A percentile compares a stretch with the other conserved stretches of the same genome.
phyloP scores from a whole-genome alignment of 2,888 invertebrate species.

The Yponomeuta sedellus region DNA sequence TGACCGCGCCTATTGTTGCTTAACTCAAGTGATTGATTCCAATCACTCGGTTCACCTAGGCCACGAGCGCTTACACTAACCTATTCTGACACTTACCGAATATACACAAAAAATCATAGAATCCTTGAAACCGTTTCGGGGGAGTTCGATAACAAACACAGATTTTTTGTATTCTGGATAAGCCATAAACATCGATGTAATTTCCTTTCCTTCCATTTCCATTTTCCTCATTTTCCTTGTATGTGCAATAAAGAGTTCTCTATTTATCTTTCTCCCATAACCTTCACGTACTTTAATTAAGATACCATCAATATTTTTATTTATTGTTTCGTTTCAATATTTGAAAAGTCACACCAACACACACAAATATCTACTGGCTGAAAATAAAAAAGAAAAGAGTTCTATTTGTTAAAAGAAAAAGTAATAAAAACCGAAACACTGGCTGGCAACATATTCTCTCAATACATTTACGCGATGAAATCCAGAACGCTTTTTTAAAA shows the following conservation, averaged over 20 bases:
- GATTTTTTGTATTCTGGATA: too few relatives aligned
- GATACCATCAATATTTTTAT: not conserved
- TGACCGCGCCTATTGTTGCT: too few relatives aligned
- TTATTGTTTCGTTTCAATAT: not conserved
- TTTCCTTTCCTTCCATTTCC: too few relatives aligned
- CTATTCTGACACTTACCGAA: too few relatives aligned
- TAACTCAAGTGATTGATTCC: too few relatives aligned
- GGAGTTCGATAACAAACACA: too few relatives aligned
- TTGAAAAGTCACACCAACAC: not conserved
- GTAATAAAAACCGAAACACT: constrained; percentile 34
- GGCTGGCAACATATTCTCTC: constrained; percentile 58
- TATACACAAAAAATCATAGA: too few relatives aligned
- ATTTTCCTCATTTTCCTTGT: too few relatives aligned
- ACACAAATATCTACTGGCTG: not conserved
- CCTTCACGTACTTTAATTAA: too few relatives aligned
- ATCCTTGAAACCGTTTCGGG: too few relatives aligned
- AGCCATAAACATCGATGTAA: not conserved
- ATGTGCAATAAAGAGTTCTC: not conserved
- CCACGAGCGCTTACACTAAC: too few relatives aligned
- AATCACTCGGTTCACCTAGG: too few relatives aligned
- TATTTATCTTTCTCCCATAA: not conserved
- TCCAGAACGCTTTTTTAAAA: constrained; percentile 49
- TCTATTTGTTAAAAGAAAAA: not conserved
- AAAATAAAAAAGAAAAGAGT: not conserved
- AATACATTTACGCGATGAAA: constrained; percentile 54